Evolutionary conservation across 2,797 vertebrate species (phyloP).

Genomic region (Botia almorhae): DNA sequence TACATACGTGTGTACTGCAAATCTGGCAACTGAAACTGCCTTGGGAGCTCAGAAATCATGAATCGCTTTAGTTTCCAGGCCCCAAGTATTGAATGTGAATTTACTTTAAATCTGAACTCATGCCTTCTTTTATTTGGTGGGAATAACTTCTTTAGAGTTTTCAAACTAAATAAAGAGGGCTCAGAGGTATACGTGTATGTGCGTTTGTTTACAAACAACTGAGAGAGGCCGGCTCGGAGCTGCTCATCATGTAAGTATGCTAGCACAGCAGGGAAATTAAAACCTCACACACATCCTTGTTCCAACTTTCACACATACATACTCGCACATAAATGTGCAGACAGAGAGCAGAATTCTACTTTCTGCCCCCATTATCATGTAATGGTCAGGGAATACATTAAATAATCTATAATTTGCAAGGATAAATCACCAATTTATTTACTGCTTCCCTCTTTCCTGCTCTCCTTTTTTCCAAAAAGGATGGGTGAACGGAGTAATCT

Average conservation of each 20-base stretch:
- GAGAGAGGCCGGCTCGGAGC: constrained; percentile 40
- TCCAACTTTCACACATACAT: constrained; percentile 4
- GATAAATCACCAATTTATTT: constrained; percentile 14
- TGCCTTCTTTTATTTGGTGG: not conserved
- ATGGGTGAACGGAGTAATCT: constrained; percentile 18
- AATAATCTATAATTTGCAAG: constrained; percentile 32
- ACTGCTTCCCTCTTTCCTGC: not conserved
- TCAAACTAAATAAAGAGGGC: constrained; percentile 17
- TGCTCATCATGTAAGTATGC: constrained; percentile 55
- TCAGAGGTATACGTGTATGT: constrained; percentile 37
- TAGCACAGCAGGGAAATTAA: constrained; percentile 55
- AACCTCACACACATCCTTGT: constrained; percentile 21
- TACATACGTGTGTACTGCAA: not conserved
- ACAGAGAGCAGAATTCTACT: not conserved
- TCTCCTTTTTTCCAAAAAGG: not conserved
- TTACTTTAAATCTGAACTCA: not conserved
- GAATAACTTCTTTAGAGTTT: constrained; percentile 26
- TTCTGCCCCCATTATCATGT: constrained; percentile 21
- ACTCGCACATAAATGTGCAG: constrained; percentile 21
- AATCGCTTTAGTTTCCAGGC: constrained; percentile 14
- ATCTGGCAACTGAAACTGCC: constrained; percentile 8
- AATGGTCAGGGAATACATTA: constrained; percentile 26
- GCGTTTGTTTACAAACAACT: constrained; percentile 45
- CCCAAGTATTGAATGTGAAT: no score
- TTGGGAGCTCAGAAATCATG: constrained; percentile 22